Conservation (phyloP, 2,113 vertebrate genomes). For the Mungos mungo region DNA sequence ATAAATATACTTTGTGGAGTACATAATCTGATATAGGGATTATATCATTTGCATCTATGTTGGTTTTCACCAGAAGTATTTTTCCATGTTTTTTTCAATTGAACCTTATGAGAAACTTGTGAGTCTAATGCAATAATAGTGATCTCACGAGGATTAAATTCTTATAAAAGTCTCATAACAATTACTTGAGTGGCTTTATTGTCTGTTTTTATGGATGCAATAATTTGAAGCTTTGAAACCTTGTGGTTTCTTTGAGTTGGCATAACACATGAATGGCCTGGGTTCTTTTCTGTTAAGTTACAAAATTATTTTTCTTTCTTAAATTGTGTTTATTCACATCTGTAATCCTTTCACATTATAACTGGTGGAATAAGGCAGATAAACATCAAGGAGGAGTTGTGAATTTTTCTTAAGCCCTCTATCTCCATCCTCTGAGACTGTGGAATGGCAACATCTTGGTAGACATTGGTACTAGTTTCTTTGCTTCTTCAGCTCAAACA, state of each 20-base stretch:
- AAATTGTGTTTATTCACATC: conserved; percentile 18
- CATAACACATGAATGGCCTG: background rate
- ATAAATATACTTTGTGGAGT: background rate
- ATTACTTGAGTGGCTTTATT: conserved; percentile 34
- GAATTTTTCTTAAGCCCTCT: background rate
- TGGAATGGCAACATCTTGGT: background rate
- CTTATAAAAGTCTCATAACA: conserved; percentile 19
- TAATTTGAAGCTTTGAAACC: conserved; percentile 26
- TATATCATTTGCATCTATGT: background rate
- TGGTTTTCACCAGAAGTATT: background rate
- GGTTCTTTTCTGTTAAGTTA: background rate
- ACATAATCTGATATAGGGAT: background rate
- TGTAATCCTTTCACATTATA: background rate
- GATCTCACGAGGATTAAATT: background rate
- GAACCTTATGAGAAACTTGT: conserved; percentile 9
- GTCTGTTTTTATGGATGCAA: background rate
- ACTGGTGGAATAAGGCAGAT: background rate
- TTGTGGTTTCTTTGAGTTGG: background rate
- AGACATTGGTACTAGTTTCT: background rate
- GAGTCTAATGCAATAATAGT: background rate
- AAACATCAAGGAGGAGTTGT: background rate
- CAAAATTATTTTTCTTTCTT: conserved; percentile 25
- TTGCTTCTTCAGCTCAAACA: background rate
- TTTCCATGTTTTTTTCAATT: background rate
- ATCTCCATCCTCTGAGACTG: background rate